These are phyloP conservation scores for Sebastes goodei DNA, from an alignment of 2,797 vertebrate species.

Conservation along the genomic window DNA sequence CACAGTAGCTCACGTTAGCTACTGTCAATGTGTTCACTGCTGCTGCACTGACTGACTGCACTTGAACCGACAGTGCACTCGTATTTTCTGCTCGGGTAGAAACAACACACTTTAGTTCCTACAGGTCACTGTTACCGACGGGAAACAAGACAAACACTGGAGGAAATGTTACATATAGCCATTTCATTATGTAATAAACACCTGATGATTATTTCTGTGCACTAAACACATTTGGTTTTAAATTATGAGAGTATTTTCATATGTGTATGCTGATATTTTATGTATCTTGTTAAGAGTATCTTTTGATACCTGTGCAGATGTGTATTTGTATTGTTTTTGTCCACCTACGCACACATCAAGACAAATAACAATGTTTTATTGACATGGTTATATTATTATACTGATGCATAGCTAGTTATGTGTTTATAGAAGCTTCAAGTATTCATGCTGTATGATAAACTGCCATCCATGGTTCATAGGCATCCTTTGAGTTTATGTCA, in stretches of 20 bases:
- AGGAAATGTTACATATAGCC: rapidly evolving
- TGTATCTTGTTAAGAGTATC: too few species aligned
- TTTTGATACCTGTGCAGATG: too few species aligned
- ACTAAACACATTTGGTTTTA: too few species aligned
- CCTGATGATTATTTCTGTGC: background rate
- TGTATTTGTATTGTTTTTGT: too few species aligned
- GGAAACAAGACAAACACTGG: background rate
- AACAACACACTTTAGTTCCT: conserved; percentile 58
- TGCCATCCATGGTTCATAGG: background rate
- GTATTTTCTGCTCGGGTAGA: conserved; percentile 43
- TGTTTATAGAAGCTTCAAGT: background rate
- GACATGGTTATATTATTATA: background rate
- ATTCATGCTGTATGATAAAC: too few species aligned
- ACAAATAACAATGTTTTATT: too few species aligned
- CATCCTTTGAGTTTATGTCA: background rate
- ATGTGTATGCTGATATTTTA: too few species aligned
- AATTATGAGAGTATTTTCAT: too few species aligned
- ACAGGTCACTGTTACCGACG: background rate
- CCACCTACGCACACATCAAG: too few species aligned
- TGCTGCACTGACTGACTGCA: background rate
- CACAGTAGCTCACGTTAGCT: background rate
- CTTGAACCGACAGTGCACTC: conserved; percentile 7
- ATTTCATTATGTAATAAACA: background rate
- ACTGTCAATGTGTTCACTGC: too few species aligned
- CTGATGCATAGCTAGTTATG: too few species aligned